A percentile compares a stretch with the other conserved stretches of the same genome.
These are phyloP conservation scores for Cinclus cinclus DNA, from an alignment of 2,113 vertebrate genomes.

Conservation along the genomic window DNA sequence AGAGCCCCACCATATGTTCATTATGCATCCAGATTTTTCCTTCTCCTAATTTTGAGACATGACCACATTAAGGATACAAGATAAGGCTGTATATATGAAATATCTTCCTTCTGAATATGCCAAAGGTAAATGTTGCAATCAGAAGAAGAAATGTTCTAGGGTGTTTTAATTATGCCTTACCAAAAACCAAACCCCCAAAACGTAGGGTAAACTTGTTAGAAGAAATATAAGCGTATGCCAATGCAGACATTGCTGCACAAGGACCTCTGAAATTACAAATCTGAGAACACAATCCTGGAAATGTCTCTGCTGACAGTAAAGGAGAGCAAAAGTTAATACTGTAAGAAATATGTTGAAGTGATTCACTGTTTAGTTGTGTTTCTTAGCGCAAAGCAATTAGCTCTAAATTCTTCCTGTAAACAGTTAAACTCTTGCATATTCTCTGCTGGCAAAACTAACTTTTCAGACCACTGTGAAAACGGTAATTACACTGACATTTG, in stretches of 20 bases:
- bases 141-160: neutral
- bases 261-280: neutral
- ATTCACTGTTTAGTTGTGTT: neutral
- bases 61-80: neutral
- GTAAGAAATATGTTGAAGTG: neutral
- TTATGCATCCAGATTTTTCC: neutral
- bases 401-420: neutral
- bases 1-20: neutral
- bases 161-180: neutral
- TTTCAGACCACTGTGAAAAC: neutral
- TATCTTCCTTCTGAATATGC: neutral
- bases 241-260: neutral
- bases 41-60: neutral
- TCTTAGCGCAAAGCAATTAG: neutral
- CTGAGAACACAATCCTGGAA: neutral
- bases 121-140: neutral
- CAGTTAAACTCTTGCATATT: neutral
- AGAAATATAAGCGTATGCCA: neutral
- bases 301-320: neutral
- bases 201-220: neutral
- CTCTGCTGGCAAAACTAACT: neutral
- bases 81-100: neutral
- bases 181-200: neutral
- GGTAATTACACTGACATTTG: neutral
- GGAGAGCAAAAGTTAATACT: neutral